These are phyloP conservation scores for Callosobruchus maculatus DNA, from an alignment of 2,888 invertebrate genomes.

Conservation along the genomic window DNA sequence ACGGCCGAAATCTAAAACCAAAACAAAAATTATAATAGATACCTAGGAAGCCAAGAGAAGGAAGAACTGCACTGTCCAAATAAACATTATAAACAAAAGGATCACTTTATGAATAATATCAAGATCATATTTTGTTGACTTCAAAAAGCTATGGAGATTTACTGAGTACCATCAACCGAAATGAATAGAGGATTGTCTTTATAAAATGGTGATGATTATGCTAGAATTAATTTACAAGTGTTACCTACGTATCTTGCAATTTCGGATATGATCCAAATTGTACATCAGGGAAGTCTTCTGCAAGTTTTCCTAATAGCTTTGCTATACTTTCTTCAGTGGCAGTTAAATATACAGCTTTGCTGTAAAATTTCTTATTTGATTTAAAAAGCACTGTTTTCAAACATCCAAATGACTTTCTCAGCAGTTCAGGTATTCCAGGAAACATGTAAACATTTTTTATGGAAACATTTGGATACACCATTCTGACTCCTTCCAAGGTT, in stretches of 20 bases:
- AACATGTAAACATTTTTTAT: slow-evolving; percentile 65
- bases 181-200: too few relatives aligned
- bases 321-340: slow-evolving; percentile 50
- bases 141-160: too few relatives aligned
- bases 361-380: slow-evolving; percentile 44
- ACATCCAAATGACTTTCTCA: slow-evolving; percentile 45
- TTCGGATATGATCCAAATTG: slow-evolving; percentile 56
- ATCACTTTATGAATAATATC: too few relatives aligned
- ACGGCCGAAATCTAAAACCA: too few relatives aligned
- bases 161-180: too few relatives aligned
- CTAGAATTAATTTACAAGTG: too few relatives aligned
- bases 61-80: too few relatives aligned
- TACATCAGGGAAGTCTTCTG: slow-evolving; percentile 50
- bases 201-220: too few relatives aligned
- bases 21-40: too few relatives aligned
- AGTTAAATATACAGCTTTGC: slow-evolving; percentile 48
- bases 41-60: too few relatives aligned
- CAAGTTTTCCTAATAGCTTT: slow-evolving; percentile 43
- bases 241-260: slow-evolving; percentile 44
- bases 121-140: too few relatives aligned
- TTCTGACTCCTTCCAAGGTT: slow-evolving; percentile 32
- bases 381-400: slow-evolving; percentile 44
- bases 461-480: slow-evolving; percentile 49
- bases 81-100: too few relatives aligned
- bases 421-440: slow-evolving; percentile 64